Conservation (phyloP, 2,113 vertebrate species). For the rabbit (Oryctolagus cuniculus) region mOryCun1.1 NC_091436.1:112176501-112177000, state of each 20-base stretch:
- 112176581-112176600: neutral
- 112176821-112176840: neutral
- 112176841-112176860: neutral
- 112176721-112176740: neutral
- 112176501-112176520: neutral
- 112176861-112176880: neutral
- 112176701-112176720: neutral
- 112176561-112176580: neutral
- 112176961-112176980: neutral
- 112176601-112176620: neutral
- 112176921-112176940: neutral
- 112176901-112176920: neutral
- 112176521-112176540: neutral
- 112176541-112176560: neutral
- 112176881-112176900: neutral
- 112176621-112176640: neutral
- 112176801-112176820: neutral
- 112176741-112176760: neutral
- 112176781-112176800: neutral
- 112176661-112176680: rapidly evolving
- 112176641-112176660: neutral
- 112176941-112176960: neutral
- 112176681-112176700: rapidly evolving
- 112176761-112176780: neutral
- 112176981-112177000: neutral